Conservation (phyloP, 2,888 invertebrate genomes). For the Odontothrips loti region DNA sequence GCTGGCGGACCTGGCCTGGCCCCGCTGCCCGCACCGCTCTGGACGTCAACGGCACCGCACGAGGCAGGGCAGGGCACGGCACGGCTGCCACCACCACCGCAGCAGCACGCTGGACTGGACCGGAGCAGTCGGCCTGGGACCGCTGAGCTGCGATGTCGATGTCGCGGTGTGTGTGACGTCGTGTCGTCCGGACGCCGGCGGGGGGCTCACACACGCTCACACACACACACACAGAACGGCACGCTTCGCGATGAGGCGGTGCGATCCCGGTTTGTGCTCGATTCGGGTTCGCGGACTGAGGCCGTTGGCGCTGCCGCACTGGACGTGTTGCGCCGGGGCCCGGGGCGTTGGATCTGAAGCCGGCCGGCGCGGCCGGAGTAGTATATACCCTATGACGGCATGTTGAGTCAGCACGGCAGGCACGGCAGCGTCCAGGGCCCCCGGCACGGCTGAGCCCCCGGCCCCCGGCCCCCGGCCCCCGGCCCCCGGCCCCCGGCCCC, state of each 20-base stretch:
- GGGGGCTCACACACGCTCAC: neutral
- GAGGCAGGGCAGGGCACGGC: no score
- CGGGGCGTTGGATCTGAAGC: slow-evolving; percentile 15
- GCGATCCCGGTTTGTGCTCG: neutral
- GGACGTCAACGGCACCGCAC: neutral
- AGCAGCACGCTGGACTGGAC: no score
- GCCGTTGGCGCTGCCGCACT: no score
- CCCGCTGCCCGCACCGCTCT: neutral
- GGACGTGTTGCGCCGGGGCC: slow-evolving; percentile 12
- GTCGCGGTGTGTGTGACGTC: neutral
- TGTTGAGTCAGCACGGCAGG: slow-evolving; percentile 3
- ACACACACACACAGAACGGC: neutral
- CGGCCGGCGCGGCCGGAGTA: neutral
- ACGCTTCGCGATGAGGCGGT: neutral
- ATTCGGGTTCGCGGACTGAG: no score
- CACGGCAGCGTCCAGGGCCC: neutral
- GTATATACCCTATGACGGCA: slow-evolving; percentile 3
- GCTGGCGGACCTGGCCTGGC: neutral
- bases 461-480: neutral
- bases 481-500: neutral
- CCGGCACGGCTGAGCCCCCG: neutral
- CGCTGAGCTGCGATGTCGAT: neutral
- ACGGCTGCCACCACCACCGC: neutral
- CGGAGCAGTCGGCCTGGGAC: neutral
- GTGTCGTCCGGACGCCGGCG: neutral